Evolutionary conservation across 2,113 vertebrate genomes (phyloP), one percentile per base, ranked within the genome.

Genomic region (Gasterosteus aculeatus): DNA sequence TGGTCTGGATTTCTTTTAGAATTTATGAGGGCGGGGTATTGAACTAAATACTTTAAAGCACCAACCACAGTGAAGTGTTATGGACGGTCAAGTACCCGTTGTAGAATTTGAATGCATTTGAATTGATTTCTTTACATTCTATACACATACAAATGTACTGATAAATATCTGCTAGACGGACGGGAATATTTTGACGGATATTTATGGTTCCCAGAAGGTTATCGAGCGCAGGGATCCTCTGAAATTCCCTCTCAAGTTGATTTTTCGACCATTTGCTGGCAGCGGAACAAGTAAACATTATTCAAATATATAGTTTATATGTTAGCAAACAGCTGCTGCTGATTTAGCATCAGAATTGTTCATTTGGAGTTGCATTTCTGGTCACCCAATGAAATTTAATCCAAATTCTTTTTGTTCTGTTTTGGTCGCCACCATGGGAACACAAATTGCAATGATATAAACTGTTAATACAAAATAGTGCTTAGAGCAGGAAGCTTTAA

Each of bases 1-100:
- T 77, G 66, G 75, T 71, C 60, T 78, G 59, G 62, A 49, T 82
- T 69, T 31, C 72, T 86, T 68, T 68, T 53, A 31, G 65, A 46
- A 31, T 39, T 41, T n/a, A 29, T 35, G 33, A n/a, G 1, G 0
- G 10, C 54, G 19, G n/a, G 18, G n/a, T 58, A n/a, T 72, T 38
- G 39, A 22, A 60, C 42, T 29, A 6, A 51, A 1, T 12, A 11
- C 9, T 15, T 41, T 75, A 22, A 41, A 38, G 47, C 18, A 44
- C 10, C 15, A 18, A 59, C 18, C 57, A 56, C 0, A 22, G 35
- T 1, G 12, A 59, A 42, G 16, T 1, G 16, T 16, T 0, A 0
- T 47, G 35, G 31, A 54, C 4, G 19, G 42, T 8, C 41, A 8
- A 11, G 11, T 22, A 26, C 2, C 12, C 33, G 33, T 5, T 51